Conservation (phyloP, 2,113 vertebrate species). For the Pygoscelis adeliae region DNA sequence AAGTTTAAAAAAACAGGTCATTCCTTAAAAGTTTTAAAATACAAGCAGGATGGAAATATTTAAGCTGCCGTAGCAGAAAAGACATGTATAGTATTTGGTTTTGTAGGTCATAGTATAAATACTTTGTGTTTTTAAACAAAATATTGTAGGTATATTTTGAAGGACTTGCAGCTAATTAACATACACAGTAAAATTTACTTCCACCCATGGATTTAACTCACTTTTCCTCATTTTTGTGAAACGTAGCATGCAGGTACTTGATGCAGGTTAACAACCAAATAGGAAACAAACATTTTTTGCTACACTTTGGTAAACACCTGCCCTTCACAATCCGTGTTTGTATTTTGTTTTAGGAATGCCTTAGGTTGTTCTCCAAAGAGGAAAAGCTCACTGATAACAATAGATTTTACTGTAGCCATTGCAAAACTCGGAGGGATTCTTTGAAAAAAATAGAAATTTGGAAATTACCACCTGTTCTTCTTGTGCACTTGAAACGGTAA, state of each 20-base stretch:
- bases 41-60: neutral
- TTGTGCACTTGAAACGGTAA: slow-evolving; percentile 96
- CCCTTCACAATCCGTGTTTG: neutral
- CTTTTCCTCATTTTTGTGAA: neutral
- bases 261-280: neutral
- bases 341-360: slow-evolving; percentile 85
- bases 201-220: neutral
- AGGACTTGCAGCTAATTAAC: neutral
- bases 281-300: neutral
- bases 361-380: slow-evolving; percentile 96
- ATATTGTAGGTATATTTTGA: neutral
- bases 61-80: neutral
- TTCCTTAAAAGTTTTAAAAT: neutral
- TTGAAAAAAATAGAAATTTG: slow-evolving; percentile 98
- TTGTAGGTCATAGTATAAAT: neutral
- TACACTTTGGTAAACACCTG: neutral
- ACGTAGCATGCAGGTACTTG: neutral
- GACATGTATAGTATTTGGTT: neutral
- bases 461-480: slow-evolving; percentile 94
- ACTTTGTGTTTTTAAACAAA: neutral
- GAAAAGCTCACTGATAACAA: slow-evolving; percentile 96
- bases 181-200: neutral
- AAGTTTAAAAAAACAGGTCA: neutral
- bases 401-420: slow-evolving; percentile 94
- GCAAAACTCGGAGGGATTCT: slow-evolving; percentile 92